These are phyloP conservation scores for Cyprinus carpio DNA, from an alignment of 2,113 vertebrate species.

Conservation along the genomic window DNA sequence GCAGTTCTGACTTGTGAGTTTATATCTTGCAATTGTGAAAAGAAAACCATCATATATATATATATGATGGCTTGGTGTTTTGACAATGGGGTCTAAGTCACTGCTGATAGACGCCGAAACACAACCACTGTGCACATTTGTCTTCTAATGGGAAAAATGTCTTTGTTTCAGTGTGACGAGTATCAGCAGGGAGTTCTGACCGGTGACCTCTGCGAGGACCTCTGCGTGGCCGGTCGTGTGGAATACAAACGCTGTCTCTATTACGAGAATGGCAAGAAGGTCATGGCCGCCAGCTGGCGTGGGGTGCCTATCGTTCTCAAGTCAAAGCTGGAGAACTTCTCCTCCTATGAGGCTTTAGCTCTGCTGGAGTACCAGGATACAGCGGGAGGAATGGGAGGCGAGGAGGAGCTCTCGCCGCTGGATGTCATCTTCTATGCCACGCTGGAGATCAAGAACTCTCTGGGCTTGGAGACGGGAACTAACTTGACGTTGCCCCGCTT, in stretches of 20 bases:
- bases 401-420: slow-evolving; percentile 77
- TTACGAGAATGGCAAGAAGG: slow-evolving; percentile 93
- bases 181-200: slow-evolving; percentile 81
- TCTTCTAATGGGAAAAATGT: background rate
- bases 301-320: slow-evolving; percentile 87
- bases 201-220: slow-evolving; percentile 90
- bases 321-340: slow-evolving; percentile 90
- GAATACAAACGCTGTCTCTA: slow-evolving; percentile 90
- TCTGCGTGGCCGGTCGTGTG: slow-evolving; percentile 82
- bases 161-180: slow-evolving; percentile 83
- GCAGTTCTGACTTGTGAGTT: no score
- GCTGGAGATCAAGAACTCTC: slow-evolving; percentile 83
- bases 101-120: no score
- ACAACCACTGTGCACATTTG: background rate
- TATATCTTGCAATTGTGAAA: no score
- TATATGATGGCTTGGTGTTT: no score
- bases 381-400: slow-evolving; percentile 45
- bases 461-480: slow-evolving; percentile 79
- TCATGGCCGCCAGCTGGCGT: slow-evolving; percentile 90
- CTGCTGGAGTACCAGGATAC: slow-evolving; percentile 79
- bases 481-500: slow-evolving; percentile 76
- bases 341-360: slow-evolving; percentile 82
- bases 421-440: slow-evolving; percentile 88
- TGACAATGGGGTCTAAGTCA: background rate
- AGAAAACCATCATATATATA: no score